Evolutionary conservation across 2,888 invertebrate genomes (phyloP), one percentile per base, ranked within the genome.

Genomic region (Lasioglossum pauxillum): DNA sequence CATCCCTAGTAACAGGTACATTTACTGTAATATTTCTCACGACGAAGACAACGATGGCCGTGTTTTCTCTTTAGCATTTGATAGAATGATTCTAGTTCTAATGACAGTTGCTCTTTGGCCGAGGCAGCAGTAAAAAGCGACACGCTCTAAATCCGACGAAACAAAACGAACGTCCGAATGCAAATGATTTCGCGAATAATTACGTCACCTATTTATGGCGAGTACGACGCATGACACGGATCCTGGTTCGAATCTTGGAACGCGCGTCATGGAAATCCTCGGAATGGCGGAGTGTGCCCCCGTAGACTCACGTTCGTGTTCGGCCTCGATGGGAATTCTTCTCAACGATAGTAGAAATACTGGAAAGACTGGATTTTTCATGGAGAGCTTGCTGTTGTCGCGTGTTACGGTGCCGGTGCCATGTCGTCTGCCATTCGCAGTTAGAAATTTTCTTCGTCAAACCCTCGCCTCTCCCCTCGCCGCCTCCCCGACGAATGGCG

Each of bases 361-460:
- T 88, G 88, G 88, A 90, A 90, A 90, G 79, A 89, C 89, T 89
- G 88, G 86, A 90, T 88, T 90, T 88, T 89, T 89, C 89, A 81
- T 73, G 75, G 85, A 87, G 79, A 85, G 19, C 83, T 53, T 78
- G 83, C 79, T 31, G 83, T 75, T 35, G 73, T 75, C 82, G 84
- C 75, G 80, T 75, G 74, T 89, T 81, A 79, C 83, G 81, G 64
- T 57, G 79, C 76, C 75, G 89, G 88, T 75, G 87, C 80, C 85
- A 53, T 67, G 46, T 80, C 69, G 86, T 90, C 88, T 83, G 71
- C 76, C 64, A 64, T 64, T 64, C 64, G 75, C 75, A 41, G 78
- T 78, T 85, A 75, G 82, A 82, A 82, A 83, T 84, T 82, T 88
- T 84, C 83, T 83, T 88, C 69, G 81, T 81, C 73, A 8, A 57